A percentile compares a stretch with the other conserved stretches of the same genome.
Evolutionary conservation across 2,888 invertebrate species (phyloP).

Genomic region (Nezara viridula): DNA sequence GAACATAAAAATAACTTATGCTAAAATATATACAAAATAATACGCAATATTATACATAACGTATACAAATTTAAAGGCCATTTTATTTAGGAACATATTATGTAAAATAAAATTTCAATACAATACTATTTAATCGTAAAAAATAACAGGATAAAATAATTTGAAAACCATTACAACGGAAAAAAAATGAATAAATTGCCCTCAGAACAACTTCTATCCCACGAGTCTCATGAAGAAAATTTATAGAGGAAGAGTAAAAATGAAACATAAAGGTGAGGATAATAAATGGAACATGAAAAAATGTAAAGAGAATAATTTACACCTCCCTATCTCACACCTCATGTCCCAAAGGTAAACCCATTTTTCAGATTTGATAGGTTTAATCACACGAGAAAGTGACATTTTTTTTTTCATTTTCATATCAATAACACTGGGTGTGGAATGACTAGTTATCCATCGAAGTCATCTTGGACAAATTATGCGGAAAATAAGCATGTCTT

Average conservation of each 20-base stretch:
- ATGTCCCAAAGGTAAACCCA: background rate
- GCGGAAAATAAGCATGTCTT: background rate
- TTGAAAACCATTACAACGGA: background rate
- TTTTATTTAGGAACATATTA: no score
- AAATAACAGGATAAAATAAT: background rate
- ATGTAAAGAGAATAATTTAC: slow-evolving; percentile 36
- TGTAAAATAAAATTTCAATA: no score
- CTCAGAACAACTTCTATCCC: background rate
- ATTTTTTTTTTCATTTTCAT: background rate
- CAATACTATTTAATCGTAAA: background rate
- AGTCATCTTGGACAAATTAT: background rate
- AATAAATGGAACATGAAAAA: slow-evolving; percentile 36
- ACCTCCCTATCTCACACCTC: background rate
- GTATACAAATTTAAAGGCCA: no score
- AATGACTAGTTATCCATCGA: background rate
- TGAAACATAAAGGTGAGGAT: background rate
- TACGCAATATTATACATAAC: no score
- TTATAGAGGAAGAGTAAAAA: slow-evolving; percentile 4
- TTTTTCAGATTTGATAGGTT: slow-evolving; percentile 27
- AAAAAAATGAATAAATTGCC: background rate
- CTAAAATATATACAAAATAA: no score
- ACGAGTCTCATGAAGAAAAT: slow-evolving; percentile 18
- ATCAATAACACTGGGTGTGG: background rate
- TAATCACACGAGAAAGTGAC: background rate
- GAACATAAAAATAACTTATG: no score